phyloP scores from a whole-genome alignment of 2,797 vertebrate genomes.

The Halcyon smyrnensis region DNA sequence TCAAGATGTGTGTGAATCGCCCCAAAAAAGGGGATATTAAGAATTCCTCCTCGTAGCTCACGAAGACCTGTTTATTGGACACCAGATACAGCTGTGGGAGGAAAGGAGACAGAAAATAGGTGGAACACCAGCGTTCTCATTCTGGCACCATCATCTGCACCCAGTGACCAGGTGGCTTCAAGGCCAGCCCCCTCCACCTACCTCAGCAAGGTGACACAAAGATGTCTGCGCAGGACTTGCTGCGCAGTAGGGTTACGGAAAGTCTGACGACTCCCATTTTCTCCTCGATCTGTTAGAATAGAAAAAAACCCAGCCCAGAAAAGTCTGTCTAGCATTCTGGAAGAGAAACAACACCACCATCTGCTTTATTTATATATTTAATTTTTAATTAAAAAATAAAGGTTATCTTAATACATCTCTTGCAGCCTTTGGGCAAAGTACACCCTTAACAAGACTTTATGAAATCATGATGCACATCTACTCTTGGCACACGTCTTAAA shows the following conservation, averaged over 20 bases:
- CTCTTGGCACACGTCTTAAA: slow-evolving; percentile 74
- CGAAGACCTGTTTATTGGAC: neutral
- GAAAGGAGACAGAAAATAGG: neutral
- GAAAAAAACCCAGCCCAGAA: neutral
- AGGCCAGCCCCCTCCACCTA: neutral
- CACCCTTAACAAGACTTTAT: slow-evolving; percentile 63
- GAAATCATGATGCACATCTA: slow-evolving; percentile 66
- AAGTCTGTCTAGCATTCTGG: neutral
- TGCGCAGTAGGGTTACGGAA: neutral
- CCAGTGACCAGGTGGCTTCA: neutral
- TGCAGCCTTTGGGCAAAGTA: slow-evolving; percentile 71
- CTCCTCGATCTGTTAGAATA: neutral
- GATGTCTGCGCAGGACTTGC: neutral
- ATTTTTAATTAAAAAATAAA: slow-evolving; percentile 86
- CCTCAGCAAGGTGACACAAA: neutral
- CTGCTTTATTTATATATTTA: slow-evolving; percentile 72
- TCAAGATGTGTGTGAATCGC: neutral
- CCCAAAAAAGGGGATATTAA: neutral
- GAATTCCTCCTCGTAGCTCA: neutral
- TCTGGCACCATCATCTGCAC: neutral
- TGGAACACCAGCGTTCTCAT: neutral
- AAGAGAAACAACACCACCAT: slow-evolving; percentile 28
- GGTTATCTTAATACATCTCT: slow-evolving; percentile 80
- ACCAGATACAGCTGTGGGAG: neutral
- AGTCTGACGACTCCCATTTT: neutral